Evolutionary conservation across 2,797 vertebrate species (phyloP), one percentile per base, ranked within the genome.

Genomic region (Cheirogaleus major): DNA sequence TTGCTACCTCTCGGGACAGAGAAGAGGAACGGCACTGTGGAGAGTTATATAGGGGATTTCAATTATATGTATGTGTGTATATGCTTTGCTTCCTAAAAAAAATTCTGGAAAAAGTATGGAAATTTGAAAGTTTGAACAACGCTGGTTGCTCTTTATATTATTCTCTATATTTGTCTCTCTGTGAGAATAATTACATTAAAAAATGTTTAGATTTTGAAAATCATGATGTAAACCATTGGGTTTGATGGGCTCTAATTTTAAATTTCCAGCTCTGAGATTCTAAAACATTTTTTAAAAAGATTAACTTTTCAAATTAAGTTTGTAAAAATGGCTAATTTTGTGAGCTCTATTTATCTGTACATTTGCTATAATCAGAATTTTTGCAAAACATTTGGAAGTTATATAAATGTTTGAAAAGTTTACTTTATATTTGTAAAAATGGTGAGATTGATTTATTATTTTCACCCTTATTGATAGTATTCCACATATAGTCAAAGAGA

Each of bases 351-450:
- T 84, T 70, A 89, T 25, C 1, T 17, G 18, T 67, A 38, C 2
- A 52, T 76, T 91, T 95, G 41, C 35, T 91, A 63, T 2, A 75
- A 27, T 75, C 38, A 90, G 61, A 93, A 89, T 61, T 87, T 83
- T 83, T 55, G 67, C 95, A 93, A 92, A 89, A 4, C 41, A 13
- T 55, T 83, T 23, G 30, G 22, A 89, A 70, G 30, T 83, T 85
- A 25, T 35, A 41, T 78, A 57, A 3, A 38, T 78, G 13, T 41
- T 88, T 87, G 55, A 93, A 93, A 91, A 89, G 22, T 76, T 92
- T 91, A 83, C 67, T 67, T 94, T 91, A 32, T 70, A 20, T 84
- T 93, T 78, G 27, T 65, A 81, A 89, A 96, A 93, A 82, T 70
- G 17, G 38, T 69, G 22, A 73, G 18, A 22, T 59, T 6, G 70